These are phyloP conservation scores for Semnornis frantzii DNA, from an alignment of 2,113 vertebrate genomes.

Conservation along the genomic window DNA sequence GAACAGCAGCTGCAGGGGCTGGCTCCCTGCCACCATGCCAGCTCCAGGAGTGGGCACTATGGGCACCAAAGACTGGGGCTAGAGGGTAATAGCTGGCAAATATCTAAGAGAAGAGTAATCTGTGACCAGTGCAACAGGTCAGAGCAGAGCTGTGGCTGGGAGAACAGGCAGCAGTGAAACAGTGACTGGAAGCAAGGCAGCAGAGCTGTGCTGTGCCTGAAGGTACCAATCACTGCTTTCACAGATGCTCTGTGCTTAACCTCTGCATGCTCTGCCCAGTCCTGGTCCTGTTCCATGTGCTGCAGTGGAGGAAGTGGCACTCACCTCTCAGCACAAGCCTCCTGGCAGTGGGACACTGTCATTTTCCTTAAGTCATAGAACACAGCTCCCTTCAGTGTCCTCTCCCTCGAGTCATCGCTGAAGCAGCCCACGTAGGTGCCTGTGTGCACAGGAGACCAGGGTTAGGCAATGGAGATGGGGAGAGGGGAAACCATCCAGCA, in stretches of 20 bases:
- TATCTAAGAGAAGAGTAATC: not conserved
- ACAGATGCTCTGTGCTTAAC: not conserved
- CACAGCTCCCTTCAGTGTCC: conserved; percentile 88
- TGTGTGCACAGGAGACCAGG: conserved; percentile 31
- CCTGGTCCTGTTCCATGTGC: not conserved
- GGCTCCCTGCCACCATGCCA: not conserved
- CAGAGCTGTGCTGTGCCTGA: not conserved
- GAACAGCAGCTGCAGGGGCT: not conserved
- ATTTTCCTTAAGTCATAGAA: conserved; percentile 97
- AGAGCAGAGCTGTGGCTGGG: not conserved
- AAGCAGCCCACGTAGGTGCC: conserved; percentile 93
- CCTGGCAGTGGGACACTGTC: conserved; percentile 92
- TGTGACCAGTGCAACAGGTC: not conserved
- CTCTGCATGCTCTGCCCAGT: not conserved
- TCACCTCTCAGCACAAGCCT: conserved; percentile 95
- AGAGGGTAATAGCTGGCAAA: not conserved
- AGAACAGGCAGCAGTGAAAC: not conserved
- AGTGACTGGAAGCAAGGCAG: not conserved
- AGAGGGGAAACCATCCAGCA: accelerated
- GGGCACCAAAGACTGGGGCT: not conserved
- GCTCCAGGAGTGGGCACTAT: not conserved
- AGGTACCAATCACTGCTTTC: not conserved
- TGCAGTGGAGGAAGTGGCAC: not conserved
- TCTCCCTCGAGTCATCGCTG: conserved; percentile 83
- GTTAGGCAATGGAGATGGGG: not conserved